These are phyloP conservation scores for Siniperca knerii DNA, from an alignment of 2,113 vertebrate species.

Conservation along the genomic window DNA sequence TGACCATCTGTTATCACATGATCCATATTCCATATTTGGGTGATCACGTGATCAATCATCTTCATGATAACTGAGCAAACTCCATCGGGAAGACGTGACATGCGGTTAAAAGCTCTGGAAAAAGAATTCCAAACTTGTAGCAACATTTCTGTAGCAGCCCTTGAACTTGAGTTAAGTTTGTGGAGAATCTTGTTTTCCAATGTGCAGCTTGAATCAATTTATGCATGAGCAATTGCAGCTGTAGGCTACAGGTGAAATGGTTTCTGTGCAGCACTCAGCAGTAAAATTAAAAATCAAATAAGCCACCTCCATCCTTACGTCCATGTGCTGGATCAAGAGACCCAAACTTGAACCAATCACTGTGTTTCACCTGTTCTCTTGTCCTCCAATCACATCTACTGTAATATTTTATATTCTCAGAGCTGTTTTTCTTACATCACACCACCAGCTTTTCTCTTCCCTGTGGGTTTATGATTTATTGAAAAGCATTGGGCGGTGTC, in stretches of 20 bases:
- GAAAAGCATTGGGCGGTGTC: conserved; percentile 36
- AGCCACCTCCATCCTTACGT: neutral
- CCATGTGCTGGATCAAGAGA: neutral
- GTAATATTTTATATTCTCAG: neutral
- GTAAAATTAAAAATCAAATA: neutral
- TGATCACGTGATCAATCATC: neutral
- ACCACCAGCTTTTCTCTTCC: neutral
- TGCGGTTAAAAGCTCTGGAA: neutral
- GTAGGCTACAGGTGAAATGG: conserved; percentile 1
- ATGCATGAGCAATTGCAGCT: conserved; percentile 21
- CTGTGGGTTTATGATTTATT: conserved; percentile 38
- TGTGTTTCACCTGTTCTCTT: neutral
- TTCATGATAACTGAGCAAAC: neutral
- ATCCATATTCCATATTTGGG: neutral
- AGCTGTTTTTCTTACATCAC: neutral
- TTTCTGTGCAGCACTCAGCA: neutral
- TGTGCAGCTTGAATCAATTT: neutral
- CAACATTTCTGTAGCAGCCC: neutral
- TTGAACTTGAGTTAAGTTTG: neutral
- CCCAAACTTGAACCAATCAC: neutral
- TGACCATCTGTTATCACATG: neutral
- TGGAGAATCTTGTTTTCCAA: neutral
- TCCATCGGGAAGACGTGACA: neutral
- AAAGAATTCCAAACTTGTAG: neutral
- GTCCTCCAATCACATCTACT: conserved; percentile 8